Conservation (phyloP, 2,797 vertebrate species). For the Pseudochromis fuscus region DNA sequence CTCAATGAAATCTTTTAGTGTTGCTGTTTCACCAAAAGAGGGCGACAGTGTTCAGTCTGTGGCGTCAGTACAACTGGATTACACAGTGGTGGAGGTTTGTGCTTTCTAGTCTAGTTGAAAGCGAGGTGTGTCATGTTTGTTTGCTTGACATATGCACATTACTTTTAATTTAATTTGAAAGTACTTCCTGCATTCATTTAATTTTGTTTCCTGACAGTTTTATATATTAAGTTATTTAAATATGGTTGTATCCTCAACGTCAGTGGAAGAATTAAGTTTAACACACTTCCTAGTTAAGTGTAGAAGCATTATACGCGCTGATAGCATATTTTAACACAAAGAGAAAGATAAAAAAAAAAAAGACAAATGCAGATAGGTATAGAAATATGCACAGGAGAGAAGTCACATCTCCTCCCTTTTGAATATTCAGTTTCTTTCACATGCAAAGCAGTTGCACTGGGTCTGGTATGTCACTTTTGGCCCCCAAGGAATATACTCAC, state of each 20-base stretch:
- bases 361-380: conserved; percentile 35
- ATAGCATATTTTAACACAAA: conserved; percentile 12
- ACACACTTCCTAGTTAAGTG: conserved; percentile 21
- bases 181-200: no score
- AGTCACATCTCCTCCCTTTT: conserved; percentile 46
- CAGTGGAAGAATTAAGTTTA: conserved; percentile 2
- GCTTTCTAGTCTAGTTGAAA: no score
- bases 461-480: conserved; percentile 75
- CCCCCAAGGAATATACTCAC: conserved; percentile 65
- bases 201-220: no score
- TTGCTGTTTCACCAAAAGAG: no score
- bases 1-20: no score
- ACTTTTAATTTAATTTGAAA: no score
- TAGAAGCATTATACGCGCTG: not conserved
- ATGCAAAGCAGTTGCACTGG: conserved; percentile 67
- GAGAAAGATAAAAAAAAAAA: conserved; percentile 31
- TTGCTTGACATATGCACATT: no score
- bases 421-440: conserved; percentile 76
- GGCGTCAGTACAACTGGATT: no score
- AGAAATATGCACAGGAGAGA: conserved; percentile 36
- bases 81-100: no score
- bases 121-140: no score
- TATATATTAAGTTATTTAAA: no score
- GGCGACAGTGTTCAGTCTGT: no score
- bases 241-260: not conserved